Percentiles rank a stretch among this genome's conserved stretches.
Conservation (phyloP, 2,797 vertebrate species). For the Macrochelys suwanniensis region DNA sequence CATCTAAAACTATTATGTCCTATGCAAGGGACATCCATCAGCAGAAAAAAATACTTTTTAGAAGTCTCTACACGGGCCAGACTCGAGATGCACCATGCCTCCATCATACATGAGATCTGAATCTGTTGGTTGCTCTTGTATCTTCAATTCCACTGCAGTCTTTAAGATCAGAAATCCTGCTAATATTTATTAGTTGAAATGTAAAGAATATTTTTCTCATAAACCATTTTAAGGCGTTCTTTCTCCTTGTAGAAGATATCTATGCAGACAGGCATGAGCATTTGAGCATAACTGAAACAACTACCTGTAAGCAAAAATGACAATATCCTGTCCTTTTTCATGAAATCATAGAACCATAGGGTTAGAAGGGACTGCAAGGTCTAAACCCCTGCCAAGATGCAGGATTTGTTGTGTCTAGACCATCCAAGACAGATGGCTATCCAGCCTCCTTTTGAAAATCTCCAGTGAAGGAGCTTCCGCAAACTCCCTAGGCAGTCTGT, state of each 20-base stretch:
- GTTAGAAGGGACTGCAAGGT: not conserved
- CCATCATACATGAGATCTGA: not conserved
- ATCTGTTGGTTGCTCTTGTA: not conserved
- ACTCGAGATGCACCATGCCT: not conserved
- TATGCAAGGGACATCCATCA: not conserved
- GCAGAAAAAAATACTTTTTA: not conserved
- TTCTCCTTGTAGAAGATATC: not conserved
- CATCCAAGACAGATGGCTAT: not conserved
- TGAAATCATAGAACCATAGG: not conserved
- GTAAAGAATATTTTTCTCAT: not conserved
- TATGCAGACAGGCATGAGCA: not conserved
- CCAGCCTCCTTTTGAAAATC: not conserved
- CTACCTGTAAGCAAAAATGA: not conserved
- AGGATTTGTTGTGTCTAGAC: not conserved
- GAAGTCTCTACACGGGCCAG: not conserved
- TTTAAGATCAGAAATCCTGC: not conserved
- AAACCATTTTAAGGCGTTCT: not conserved
- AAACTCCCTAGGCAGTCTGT: accelerated
- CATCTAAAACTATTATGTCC: not conserved
- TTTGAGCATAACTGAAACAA: not conserved
- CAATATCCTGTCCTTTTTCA: not conserved
- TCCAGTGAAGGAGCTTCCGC: not conserved
- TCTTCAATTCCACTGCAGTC: not conserved
- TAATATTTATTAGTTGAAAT: not conserved
- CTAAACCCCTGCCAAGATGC: not conserved